phyloP scores from a whole-genome alignment of 2,113 vertebrate species.

The Pongo pygmaeus region DNA sequence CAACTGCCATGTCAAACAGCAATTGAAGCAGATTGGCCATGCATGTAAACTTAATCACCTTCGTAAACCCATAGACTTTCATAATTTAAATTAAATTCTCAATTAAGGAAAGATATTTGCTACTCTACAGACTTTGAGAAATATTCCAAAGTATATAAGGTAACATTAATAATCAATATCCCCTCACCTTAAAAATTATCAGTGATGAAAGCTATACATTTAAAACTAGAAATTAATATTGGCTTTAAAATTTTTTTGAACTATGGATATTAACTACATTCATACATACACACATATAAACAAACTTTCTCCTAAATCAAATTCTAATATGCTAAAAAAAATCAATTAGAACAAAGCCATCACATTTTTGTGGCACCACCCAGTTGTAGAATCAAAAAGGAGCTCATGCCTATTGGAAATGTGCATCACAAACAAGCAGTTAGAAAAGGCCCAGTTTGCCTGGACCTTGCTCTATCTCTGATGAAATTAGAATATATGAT shows the following conservation, averaged over 20 bases:
- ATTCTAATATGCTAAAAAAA: not conserved
- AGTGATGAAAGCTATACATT: not conserved
- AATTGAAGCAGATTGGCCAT: not conserved
- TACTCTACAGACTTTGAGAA: not conserved
- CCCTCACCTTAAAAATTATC: not conserved
- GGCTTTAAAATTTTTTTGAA: not conserved
- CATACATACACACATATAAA: not conserved
- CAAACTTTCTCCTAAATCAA: not conserved
- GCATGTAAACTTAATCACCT: not conserved
- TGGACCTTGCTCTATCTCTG: not conserved
- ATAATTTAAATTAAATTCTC: not conserved
- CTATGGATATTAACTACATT: not conserved
- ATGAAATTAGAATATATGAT: not conserved
- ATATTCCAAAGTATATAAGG: not conserved
- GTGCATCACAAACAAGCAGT: not conserved
- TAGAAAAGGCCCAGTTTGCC: not conserved
- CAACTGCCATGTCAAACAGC: not conserved
- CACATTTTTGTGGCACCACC: not conserved
- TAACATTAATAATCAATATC: not conserved
- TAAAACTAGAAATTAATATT: slow-evolving; percentile 12
- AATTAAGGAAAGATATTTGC: not conserved
- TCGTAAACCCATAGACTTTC: not conserved
- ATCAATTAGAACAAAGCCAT: not conserved
- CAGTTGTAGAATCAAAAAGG: not conserved
- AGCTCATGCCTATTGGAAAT: not conserved